Evolutionary conservation across 2,113 vertebrate species (phyloP), one percentile per base, ranked within the genome.

Genomic region (Tretioscincus oriximinensis): DNA sequence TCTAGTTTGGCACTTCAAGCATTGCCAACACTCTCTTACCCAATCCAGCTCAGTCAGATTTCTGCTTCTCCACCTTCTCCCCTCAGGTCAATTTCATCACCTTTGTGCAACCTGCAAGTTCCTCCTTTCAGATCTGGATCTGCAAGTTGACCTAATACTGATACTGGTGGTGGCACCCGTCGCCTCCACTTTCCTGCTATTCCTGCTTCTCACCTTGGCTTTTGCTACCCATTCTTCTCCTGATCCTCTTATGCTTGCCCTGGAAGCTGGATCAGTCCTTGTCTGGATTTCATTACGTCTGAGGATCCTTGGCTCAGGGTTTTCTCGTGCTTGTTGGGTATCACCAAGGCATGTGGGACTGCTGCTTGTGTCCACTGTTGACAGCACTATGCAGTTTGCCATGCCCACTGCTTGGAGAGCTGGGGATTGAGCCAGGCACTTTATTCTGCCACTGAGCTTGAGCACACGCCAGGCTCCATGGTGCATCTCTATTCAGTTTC

Each of bases 21-120:
- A 51, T 31, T 21, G 3, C 54, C 77, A n/a, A 28, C 9, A 28
- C 63, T 28, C 65, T 31, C 61, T 63, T 69, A 45, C 67, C 54
- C 83, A 76, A 75, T 60, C 76, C 31, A 11, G 65, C 54, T 29
- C 76, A 31, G 54, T 76, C 47, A 21, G 65, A 80, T 51, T 14
- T 84, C 58, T 54, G 35, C 26, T 60, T 29, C 72, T 76, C 65
- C 72, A 60, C 81, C 82, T 84, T 65, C 29, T 64, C 58, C 54
- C 65, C 73, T 54, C 54, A 4, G 83, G 77, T 51, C 24, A 54
- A 54, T 80, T 69, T 71, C 54, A 24, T 70, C 58, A 69, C 22
- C 22, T 66, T 0, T 75, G 28, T 70, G 72, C 73, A 70, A 79
- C 65, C 29, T 71, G 74, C 81, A 10, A 29, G 35, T 63, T 64